Base-by-base conservation (phyloP, 1,140 invertebrate species). In the Caenorhabditis remanei region DNA sequence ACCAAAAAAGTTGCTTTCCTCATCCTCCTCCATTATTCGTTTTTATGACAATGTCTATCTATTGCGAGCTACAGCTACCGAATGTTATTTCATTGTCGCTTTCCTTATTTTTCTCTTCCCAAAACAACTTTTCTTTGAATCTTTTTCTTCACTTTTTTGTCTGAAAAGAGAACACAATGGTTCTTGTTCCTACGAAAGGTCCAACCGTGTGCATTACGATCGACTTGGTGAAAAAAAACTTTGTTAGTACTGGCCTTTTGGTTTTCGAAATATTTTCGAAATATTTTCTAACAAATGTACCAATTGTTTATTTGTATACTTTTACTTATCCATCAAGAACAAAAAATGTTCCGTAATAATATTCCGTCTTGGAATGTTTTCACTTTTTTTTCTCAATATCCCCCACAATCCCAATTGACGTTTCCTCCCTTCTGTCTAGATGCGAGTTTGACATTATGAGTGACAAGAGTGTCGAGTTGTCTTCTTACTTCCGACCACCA, bases 121-220 rank as follows among this genome's bases (percentile, higher is more conserved):
- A 8, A 56, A 83, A 83, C 43, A 40, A 71, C 40, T 41, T 71
- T 71, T 71, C 65, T 43, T 71, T 71, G 40, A 71, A 43, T n/a
- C 46, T 83, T 63, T 71, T 50, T 50, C 43, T 85, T 24, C 24
- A 40, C 9, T 85, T 58, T 85, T 14, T 32, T 43, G 56, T 65
- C 55, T 85, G 55, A 85, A 63, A 71, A 85, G 84, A 85, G 61
- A 85, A 24, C 84, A 85, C 84, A 71, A 71, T 71, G 40, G 65
- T 71, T 71, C 65, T 8, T 71, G 65, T 71, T 71, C 65, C 41
- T 40, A 46, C 61, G 8, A 71, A 71, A 71, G 65, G 65, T 71
- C 65, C 40, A 71, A 71, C 61, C 61, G 83, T 84, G 53, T 61
- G 83, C 84, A 67, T 48, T 85, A 67, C 84, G 84, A 61, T 61